Percentiles rank a stretch among this genome's conserved stretches.
phyloP scores from a whole-genome alignment of 2,797 vertebrate genomes.

The Pangasius macronema region DNA sequence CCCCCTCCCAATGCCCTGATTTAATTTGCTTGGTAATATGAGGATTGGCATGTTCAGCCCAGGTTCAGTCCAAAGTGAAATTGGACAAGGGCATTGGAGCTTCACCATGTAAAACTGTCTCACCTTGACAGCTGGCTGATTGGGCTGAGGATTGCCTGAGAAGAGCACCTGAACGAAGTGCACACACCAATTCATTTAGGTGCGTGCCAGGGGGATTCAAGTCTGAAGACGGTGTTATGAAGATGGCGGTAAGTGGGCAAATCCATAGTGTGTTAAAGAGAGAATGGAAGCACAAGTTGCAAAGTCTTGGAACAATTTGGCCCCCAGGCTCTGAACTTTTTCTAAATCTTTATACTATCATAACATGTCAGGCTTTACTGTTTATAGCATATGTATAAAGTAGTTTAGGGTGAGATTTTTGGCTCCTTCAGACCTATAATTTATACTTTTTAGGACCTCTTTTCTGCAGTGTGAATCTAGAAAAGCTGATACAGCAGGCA shows the following conservation, averaged over 20 bases:
- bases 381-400: background rate
- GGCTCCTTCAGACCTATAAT: background rate
- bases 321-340: conserved; percentile 11
- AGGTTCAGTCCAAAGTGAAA: conserved; percentile 82
- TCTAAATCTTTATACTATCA: background rate
- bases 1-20: conserved; percentile 65
- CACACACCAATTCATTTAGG: conserved; percentile 71
- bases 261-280: conserved; percentile 40
- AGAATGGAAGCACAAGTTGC: conserved; percentile 1
- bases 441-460: conserved; percentile 11
- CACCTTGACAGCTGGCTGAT: conserved; percentile 81
- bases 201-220: conserved; percentile 59
- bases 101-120: conserved; percentile 77
- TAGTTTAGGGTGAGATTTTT: background rate
- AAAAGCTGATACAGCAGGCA: conserved; percentile 63
- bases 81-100: conserved; percentile 83
- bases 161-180: conserved; percentile 58
- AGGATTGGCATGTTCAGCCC: conserved; percentile 81
- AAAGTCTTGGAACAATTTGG: conserved; percentile 21
- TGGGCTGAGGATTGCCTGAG: conserved; percentile 68
- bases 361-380: background rate
- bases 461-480: conserved; percentile 23
- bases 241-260: conserved; percentile 67
- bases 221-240: conserved; percentile 63
- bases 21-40: conserved; percentile 85